These are phyloP conservation scores for Leptinotarsa undecemlineata DNA, from an alignment of 1,140 invertebrate genomes.

Conservation along the genomic window DNA sequence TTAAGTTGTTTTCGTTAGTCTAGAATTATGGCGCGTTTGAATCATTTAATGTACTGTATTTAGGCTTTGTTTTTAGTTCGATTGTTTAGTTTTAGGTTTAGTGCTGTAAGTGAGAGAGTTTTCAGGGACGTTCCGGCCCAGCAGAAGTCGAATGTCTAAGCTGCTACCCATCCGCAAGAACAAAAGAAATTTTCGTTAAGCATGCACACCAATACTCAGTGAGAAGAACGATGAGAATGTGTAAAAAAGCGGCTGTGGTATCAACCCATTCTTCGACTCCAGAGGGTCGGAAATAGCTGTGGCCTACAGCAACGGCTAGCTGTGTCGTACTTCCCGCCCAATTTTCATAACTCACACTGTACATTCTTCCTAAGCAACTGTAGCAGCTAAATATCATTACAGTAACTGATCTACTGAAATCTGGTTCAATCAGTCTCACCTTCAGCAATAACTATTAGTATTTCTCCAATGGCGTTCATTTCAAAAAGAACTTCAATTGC, in stretches of 20 bases:
- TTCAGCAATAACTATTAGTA: neutral
- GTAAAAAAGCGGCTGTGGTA: constrained; percentile 39
- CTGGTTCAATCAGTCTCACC: neutral
- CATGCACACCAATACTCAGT: constrained; percentile 22
- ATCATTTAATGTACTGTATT: constrained; percentile 16
- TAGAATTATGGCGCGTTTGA: neutral
- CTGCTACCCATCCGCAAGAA: constrained; percentile 46
- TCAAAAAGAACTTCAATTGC: neutral
- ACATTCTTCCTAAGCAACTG: neutral
- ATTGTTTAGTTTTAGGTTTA: constrained; percentile 32
- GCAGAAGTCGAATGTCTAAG: constrained; percentile 52
- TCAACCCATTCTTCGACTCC: constrained; percentile 52
- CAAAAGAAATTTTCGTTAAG: constrained; percentile 31
- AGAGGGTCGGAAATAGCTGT: constrained; percentile 57
- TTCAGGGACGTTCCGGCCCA: constrained; percentile 53
- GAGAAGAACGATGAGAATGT: constrained; percentile 17
- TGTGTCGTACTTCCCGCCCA: constrained; percentile 62
- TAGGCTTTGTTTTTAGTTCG: constrained; percentile 23
- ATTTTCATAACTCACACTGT: constrained; percentile 25
- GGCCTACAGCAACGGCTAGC: constrained; percentile 69
- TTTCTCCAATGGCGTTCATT: neutral
- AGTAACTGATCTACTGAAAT: neutral
- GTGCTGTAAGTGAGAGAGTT: constrained; percentile 54
- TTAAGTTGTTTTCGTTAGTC: too few relatives aligned
- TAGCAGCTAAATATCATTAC: neutral